Evolutionary conservation across 1,140 invertebrate species (phyloP).

Genomic region (Achroia grisella): DNA sequence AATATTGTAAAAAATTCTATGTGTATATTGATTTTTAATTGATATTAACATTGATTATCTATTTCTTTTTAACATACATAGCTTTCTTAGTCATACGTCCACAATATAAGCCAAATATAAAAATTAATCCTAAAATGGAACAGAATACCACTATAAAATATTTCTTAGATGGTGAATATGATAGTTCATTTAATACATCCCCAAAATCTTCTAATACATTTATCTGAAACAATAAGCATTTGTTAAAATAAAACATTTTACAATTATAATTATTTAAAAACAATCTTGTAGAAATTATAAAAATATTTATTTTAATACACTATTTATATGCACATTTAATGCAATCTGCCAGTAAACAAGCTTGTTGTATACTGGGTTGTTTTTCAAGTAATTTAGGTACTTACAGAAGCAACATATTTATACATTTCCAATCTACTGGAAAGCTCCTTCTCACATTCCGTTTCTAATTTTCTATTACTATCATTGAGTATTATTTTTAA

Average conservation of each 20-base stretch:
- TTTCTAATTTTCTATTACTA: constrained; percentile 78
- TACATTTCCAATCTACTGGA: constrained; percentile 91
- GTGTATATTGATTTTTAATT: constrained; percentile 22
- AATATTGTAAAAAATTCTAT: constrained; percentile 17
- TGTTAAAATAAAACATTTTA: no score
- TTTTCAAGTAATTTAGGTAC: constrained; percentile 27
- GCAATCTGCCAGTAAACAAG: no score
- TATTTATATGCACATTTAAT: no score
- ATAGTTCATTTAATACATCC: constrained; percentile 81
- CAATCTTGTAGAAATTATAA: no score
- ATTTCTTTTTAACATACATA: constrained; percentile 82
- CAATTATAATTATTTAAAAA: no score
- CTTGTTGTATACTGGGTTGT: no score
- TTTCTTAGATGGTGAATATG: constrained; percentile 82
- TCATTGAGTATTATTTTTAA: constrained; percentile 83
- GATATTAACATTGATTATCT: constrained; percentile 28
- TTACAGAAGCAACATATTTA: constrained; percentile 87
- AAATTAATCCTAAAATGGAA: constrained; percentile 83
- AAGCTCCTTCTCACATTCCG: constrained; percentile 86
- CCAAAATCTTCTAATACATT: constrained; percentile 77
- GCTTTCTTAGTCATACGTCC: constrained; percentile 84
- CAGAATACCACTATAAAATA: constrained; percentile 84
- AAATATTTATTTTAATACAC: no score
- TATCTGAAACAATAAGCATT: constrained; percentile 48
- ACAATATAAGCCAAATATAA: constrained; percentile 88